These are phyloP conservation scores for Brachypteracias leptosomus DNA, from an alignment of 2,113 vertebrate species.

Conservation along the genomic window DNA sequence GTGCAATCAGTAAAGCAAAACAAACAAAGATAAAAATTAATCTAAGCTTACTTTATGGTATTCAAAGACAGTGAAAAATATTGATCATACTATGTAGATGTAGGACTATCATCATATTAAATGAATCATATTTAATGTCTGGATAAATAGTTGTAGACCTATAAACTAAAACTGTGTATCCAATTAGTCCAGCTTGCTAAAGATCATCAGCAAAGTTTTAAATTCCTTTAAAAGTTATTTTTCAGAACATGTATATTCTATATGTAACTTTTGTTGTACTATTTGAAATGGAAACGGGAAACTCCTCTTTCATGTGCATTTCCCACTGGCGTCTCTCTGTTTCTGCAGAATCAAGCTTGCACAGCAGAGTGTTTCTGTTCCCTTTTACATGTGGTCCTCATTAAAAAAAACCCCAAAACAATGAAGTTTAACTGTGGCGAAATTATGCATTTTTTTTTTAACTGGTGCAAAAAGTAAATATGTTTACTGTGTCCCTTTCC, in stretches of 20 bases:
- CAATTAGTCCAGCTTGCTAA: background rate
- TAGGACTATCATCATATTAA: background rate
- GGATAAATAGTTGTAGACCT: background rate
- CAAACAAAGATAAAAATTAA: background rate
- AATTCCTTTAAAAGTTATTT: background rate
- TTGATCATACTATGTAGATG: background rate
- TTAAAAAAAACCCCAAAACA: slow-evolving; percentile 55
- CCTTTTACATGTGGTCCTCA: slow-evolving; percentile 54
- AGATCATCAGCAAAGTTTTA: background rate
- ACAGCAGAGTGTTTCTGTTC: slow-evolving; percentile 41
- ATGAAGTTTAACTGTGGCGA: background rate
- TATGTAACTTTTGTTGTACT: background rate
- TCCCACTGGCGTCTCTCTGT: slow-evolving; percentile 10
- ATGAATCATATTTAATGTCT: background rate
- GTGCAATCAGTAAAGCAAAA: background rate
- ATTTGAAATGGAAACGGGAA: background rate
- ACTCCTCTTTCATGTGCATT: slow-evolving; percentile 48
- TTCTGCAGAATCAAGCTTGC: slow-evolving; percentile 33
- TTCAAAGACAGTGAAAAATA: background rate
- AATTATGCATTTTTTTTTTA: background rate
- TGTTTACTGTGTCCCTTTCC: slow-evolving; percentile 9
- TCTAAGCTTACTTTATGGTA: background rate
- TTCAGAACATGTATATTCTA: background rate
- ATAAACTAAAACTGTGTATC: background rate
- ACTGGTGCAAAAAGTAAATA: slow-evolving; percentile 29